Evolutionary conservation across 2,797 vertebrate species (phyloP).

Genomic region (Epinephelus coioides): DNA sequence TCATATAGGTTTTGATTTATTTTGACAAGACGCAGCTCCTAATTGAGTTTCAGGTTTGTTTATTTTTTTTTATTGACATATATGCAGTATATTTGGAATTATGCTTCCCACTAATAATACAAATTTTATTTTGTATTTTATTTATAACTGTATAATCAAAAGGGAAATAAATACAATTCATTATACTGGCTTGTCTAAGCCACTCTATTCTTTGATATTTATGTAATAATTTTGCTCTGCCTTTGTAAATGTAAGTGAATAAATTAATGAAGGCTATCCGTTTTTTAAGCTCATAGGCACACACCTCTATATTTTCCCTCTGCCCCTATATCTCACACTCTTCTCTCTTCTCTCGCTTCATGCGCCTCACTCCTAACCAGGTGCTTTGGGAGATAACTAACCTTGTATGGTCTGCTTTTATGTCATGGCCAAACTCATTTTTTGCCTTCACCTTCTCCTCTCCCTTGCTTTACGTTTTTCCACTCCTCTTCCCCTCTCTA

Average conservation of each 20-base stretch:
- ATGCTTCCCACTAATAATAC: too few species aligned
- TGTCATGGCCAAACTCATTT: slow-evolving; percentile 51
- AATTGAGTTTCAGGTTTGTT: too few species aligned
- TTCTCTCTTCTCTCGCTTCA: background rate
- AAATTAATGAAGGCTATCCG: background rate
- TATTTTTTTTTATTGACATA: too few species aligned
- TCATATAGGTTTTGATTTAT: too few species aligned
- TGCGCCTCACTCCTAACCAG: slow-evolving; percentile 40
- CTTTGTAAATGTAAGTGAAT: slow-evolving; percentile 27
- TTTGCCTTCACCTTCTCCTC: slow-evolving; percentile 44
- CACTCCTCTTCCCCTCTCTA: slow-evolving; percentile 10
- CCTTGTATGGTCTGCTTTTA: slow-evolving; percentile 48
- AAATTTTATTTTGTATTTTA: too few species aligned
- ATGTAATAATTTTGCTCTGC: background rate
- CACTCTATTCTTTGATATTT: slow-evolving; percentile 6
- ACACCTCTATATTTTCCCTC: background rate
- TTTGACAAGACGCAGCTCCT: too few species aligned
- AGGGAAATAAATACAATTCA: background rate
- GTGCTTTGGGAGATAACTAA: slow-evolving; percentile 70
- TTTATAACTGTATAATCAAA: too few species aligned
- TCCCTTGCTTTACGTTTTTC: slow-evolving; percentile 20
- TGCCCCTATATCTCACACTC: background rate
- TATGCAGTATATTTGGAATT: too few species aligned
- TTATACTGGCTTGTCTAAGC: background rate
- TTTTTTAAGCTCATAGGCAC: slow-evolving; percentile 31